Base-by-base conservation (phyloP, 1,140 invertebrate genomes). In the Euwallacea similis region DNA sequence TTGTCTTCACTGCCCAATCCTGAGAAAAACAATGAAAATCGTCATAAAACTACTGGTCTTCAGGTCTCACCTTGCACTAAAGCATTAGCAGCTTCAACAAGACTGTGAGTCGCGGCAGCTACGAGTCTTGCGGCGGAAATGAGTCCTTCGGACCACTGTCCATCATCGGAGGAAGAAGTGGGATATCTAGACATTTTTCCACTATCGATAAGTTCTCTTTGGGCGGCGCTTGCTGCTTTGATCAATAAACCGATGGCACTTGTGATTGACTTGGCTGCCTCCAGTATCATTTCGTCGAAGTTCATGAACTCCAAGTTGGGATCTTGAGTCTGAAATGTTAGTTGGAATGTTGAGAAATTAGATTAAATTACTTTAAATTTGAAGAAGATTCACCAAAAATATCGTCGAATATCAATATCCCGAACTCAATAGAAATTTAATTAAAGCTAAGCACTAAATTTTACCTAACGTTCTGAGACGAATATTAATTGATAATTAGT, bases 241-340 rank as follows among this genome's bases (percentile, higher is more conserved):
- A 99, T 96, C 0, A 99, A 83, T 0, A 96, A 96, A 3, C 97
- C 96, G 0, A 97, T 98, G 0, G 97, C 98, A 0, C 94, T 91
- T 61, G 97, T 96, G 74, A 99, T 99, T 0, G 96, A 97, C 84
- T 98, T 98, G 9, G 97, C 97, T 2, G 97, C 97, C 81, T 98
- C 95, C 73, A 99, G 82, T 73, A 99, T 99, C 91, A 99, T 98
- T 82, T 99, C 97, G 81, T 99, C 98, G 84, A 99, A 98, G 83
- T 97, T 97, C 83, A 97, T 87, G 70, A 88, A 93, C 82, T 98
- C 95, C 11, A 71, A 42, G 81, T 97, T 95, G 3, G 95, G 88
- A 83, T 97, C 93, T 91, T 79, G 75, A 13, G 76, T 77, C 79
- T 81, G 55, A 60, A 73, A 75, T 43, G 74, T 66, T 50, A 7